These are phyloP conservation scores for Mustela erminea DNA, from an alignment of 2,797 vertebrate genomes.

Conservation along the genomic window DNA sequence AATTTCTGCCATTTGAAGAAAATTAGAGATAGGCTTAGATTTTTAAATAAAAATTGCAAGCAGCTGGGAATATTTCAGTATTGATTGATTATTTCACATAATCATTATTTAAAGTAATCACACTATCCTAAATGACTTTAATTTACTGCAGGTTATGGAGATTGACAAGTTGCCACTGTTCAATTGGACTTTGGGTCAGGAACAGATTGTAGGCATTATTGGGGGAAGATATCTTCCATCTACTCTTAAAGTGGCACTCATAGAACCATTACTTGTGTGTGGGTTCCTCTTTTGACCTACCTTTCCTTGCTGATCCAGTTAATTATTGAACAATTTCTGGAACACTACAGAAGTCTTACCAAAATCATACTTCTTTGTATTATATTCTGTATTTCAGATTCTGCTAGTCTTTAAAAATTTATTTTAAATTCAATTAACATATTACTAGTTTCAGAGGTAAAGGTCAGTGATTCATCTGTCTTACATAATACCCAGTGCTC, in stretches of 20 bases:
- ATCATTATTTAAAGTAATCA: slow-evolving; percentile 5
- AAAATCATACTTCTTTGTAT: slow-evolving; percentile 44
- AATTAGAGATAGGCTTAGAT: slow-evolving; percentile 14
- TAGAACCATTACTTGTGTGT: slow-evolving; percentile 47
- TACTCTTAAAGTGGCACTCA: neutral
- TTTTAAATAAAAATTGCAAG: slow-evolving; percentile 59
- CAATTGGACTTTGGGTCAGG: slow-evolving; percentile 2
- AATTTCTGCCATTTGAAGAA: neutral
- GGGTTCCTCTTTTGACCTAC: slow-evolving; percentile 33
- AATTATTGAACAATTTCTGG: slow-evolving; percentile 38
- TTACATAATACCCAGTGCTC: too few species aligned
- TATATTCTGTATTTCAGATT: slow-evolving; percentile 56
- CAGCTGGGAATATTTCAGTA: slow-evolving; percentile 28
- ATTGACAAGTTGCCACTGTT: slow-evolving; percentile 18
- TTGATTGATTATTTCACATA: slow-evolving; percentile 57
- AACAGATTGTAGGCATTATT: slow-evolving; percentile 50
- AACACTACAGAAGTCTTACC: neutral
- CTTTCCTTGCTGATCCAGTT: slow-evolving; percentile 43
- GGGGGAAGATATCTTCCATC: neutral
- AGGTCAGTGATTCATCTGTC: too few species aligned
- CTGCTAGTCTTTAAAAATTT: neutral
- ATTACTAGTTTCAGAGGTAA: neutral
- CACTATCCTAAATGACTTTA: slow-evolving; percentile 20
- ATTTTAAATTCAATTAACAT: neutral
- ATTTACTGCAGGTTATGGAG: slow-evolving; percentile 45